phyloP scores from a whole-genome alignment of 2,113 vertebrate species.

The Psittacara wagleri region DNA sequence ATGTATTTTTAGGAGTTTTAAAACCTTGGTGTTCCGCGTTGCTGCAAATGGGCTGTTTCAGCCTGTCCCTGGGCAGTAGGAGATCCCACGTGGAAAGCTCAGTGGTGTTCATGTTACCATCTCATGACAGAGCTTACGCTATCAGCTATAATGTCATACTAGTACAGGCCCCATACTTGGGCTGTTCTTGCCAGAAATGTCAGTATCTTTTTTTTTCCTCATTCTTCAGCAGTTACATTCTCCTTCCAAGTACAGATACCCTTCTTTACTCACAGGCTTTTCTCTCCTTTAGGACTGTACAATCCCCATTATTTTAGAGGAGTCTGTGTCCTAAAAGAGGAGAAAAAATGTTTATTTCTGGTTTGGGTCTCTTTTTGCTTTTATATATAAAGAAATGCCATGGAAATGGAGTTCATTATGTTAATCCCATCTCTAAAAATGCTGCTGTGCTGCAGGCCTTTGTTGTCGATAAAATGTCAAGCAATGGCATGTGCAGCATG shows the following conservation, averaged over 20 bases:
- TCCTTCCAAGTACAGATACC: neutral
- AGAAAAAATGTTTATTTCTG: neutral
- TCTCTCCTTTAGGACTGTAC: neutral
- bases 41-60: neutral
- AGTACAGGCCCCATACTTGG: neutral
- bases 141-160: neutral
- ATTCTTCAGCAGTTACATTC: neutral
- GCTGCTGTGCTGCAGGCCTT: neutral
- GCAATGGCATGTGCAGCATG: constrained; percentile 22
- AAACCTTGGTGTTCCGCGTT: neutral
- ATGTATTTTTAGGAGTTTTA: neutral
- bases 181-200: neutral
- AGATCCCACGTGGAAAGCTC: neutral
- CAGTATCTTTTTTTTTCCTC: neutral
- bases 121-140: neutral
- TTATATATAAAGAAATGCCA: constrained; percentile 21
- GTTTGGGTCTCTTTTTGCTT: neutral
- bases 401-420: constrained; percentile 36
- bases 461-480: constrained; percentile 63
- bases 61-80: neutral
- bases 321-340: neutral
- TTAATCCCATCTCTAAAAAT: constrained; percentile 53
- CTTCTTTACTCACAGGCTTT: neutral
- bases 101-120: neutral
- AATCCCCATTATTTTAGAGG: neutral